Base-by-base conservation (phyloP, 2,797 vertebrate species). In the Pipistrellus nathusii region DNA sequence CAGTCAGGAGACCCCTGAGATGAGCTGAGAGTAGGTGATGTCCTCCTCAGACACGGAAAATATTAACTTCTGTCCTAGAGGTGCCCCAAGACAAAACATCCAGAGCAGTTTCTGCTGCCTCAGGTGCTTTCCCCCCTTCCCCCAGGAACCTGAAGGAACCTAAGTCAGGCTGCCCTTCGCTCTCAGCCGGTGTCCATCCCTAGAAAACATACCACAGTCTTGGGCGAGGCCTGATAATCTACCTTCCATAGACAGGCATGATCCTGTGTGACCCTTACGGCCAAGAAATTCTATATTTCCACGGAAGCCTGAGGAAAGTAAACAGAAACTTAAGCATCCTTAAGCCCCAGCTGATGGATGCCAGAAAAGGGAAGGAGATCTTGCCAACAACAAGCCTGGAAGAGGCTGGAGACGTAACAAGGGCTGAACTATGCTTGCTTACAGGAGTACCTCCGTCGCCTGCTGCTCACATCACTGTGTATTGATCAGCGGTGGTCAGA, bases 401-500 rank as follows among this genome's bases (percentile, higher is more conserved):
- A 96, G 96, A 85, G 59, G 71, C 30, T 96, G 89, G 82, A 97
- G 96, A 78, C 64, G 2, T 85, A 82, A 93, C 94, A 96, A 82
- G 85, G 91, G 71, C 91, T 92, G 95, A 96, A 82, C 44, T 94
- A 77, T 59, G 59, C 94, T 96, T 98, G 77, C 95, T 94, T 96
- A 90, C 44, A 66, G 27, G 75, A 83, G 27, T 80, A 83, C 71
- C 85, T 87, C 91, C 27, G 68, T 32, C 3, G 76, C 73, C 85
- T 80, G 73, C 64, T 94, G 95, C 89, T 90, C 90, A 87, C 82
- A 95, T 94, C 81, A 77, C 93, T 94, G 77, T 85, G 14, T 94
- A 98, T 96, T 82, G 71, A 92, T 98, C 95, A 96, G 20, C 32
- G 82, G 53, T 27, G 87, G 93, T 93, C 94, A 96, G 87, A 95